Evolutionary conservation across 2,113 vertebrate species (phyloP), one percentile per base, ranked within the genome.

Genomic region (Ceratotherium simum): DNA sequence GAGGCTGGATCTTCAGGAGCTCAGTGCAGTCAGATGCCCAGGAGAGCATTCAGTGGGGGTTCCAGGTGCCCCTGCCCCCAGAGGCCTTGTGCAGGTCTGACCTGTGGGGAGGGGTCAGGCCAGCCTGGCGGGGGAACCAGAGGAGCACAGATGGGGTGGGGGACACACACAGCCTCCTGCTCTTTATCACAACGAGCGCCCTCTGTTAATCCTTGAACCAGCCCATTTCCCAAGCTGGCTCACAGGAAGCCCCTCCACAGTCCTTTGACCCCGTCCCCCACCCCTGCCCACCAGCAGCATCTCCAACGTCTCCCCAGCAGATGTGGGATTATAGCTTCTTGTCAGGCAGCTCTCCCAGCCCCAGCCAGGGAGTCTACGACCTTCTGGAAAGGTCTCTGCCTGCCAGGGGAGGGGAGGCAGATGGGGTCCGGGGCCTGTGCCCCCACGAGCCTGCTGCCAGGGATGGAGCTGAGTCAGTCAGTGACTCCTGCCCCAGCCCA

Each of bases 321-420:
- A 81, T 12, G 12, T 6, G 23, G 48, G 29, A 87, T 31, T 56
- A 62, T 3, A 31, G 27, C 46, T 86, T 14, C 69, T 65, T 36
- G 13, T 54, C 29, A 20, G 29, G 7, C 29, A 76, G 48, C 8
- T 0, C 62, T 80, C 60, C 65, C 8, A n/a, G 51, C 33, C 42
- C 6, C 31, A 33, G 7, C 12, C 48, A 60, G 79, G 21, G 29
- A 69, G 29, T 69, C 72, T 27, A 21, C 0, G 1, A 73, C 79
- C 79, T 96, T 95, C 62, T 27, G 23, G 81, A 88, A 93, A 89
- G 51, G 65, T 69, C 73, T 25, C 60, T 95, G 83, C 39, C 21
- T 60, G 14, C 9, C 8, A 20, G 33, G 12, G 39, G 29, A 65
- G 13, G 64, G 25, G 25, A 85, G n/a, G 42, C 21, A 31, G 76